phyloP scores from a whole-genome alignment of 2,888 invertebrate genomes.

The Epinotia demarniana region DNA sequence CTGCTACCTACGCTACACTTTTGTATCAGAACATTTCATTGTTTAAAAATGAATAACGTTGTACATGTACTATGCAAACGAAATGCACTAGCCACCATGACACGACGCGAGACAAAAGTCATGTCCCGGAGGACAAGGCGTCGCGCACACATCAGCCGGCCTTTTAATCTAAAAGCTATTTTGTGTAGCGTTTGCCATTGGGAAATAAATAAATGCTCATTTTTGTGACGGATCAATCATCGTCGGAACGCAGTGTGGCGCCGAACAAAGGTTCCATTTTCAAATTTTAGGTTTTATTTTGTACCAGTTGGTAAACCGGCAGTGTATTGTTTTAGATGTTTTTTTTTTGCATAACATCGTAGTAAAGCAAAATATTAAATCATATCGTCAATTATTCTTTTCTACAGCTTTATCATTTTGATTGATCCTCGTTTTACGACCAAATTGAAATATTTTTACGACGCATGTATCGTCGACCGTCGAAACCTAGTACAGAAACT shows the following conservation, averaged over 20 bases:
- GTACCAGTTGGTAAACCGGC: constrained; percentile 11
- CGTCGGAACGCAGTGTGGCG: constrained; percentile 41
- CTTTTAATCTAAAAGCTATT: constrained; percentile 78
- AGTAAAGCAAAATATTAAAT: no score
- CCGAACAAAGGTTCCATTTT: constrained; percentile 50
- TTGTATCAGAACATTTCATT: not conserved
- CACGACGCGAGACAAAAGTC: constrained; percentile 27
- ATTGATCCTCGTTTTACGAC: no score
- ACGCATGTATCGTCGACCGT: no score
- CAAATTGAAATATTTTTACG: no score
- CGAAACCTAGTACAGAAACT: no score
- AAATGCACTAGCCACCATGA: constrained; percentile 20
- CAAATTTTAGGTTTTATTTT: constrained; percentile 34
- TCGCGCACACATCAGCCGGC: constrained; percentile 56
- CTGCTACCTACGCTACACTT: not conserved
- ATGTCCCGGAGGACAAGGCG: constrained; percentile 27
- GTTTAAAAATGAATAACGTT: not conserved
- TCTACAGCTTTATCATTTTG: no score
- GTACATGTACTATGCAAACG: constrained; percentile 7
- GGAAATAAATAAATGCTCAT: constrained; percentile 57
- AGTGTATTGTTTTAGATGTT: not conserved
- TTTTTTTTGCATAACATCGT: not conserved
- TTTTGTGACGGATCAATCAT: constrained; percentile 64
- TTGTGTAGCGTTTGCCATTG: constrained; percentile 66
- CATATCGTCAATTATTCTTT: no score